Base-by-base conservation (phyloP, 2,888 invertebrate species). In the Noctua janthe region DNA sequence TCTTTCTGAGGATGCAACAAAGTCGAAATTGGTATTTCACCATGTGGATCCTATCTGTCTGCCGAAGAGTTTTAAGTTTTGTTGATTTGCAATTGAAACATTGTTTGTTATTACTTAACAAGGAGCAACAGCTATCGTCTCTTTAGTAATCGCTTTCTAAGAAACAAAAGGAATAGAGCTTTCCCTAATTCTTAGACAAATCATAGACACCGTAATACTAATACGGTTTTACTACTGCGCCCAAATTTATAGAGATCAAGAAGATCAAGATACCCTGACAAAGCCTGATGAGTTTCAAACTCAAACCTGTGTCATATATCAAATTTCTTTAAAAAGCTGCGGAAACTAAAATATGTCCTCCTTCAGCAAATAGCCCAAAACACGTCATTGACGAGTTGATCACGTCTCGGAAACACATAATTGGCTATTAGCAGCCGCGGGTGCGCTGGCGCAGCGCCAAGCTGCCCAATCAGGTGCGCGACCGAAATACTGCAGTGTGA, bases 341-440 rank as follows among this genome's bases (percentile, higher is more conserved):
- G 59, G 17, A 69, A 80, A 39, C 23, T 56, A 17, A 71, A 71
- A 7, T 1, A 35, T 51, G 59, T 66, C 51, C 59, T n/a, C 17
- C 13, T 75, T 39, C 71, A 78, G 51, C 62, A 71, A 74, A 72
- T 64, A 70, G 7, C 20, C 74, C 8, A 62, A 67, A 70, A 35
- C 74, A 76, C 87, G 89, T 90, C 89, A 90, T 72, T 78, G 82
- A 77, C 87, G 78, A 79, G 81, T 86, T 87, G 88, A 89, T 87
- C 85, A 77, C 74, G 82, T 85, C 84, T 83, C 82, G 81, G 88
- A 84, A 85, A 85, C 80, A 87, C 85, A 90, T 92, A 91, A 92
- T 92, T 91, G 92, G 90, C 92, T 91, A 92, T 93, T 93, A 93
- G 91, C 84, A 80, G 84, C 79, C 81, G 90, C 82, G 84, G 85